phyloP scores from a whole-genome alignment of 1,140 invertebrate species.

The Anastrepha obliqua region DNA sequence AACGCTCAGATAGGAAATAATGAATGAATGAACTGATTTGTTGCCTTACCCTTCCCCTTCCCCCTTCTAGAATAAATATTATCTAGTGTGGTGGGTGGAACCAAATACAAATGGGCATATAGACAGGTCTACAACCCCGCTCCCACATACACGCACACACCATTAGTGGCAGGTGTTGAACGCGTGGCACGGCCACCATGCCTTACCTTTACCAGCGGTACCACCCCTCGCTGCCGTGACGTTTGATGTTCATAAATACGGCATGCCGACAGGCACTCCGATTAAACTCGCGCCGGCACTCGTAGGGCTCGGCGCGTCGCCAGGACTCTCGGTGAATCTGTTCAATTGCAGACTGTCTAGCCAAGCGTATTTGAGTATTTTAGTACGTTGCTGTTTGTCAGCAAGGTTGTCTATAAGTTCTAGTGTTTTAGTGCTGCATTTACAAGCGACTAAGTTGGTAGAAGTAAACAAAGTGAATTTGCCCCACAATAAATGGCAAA shows the following conservation, averaged over 20 bases:
- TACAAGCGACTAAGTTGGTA: neutral
- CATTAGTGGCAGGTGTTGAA: slow-evolving; percentile 10
- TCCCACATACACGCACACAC: neutral
- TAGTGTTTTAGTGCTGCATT: neutral
- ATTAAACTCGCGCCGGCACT: slow-evolving; percentile 47
- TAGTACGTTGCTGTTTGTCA: slow-evolving; percentile 41
- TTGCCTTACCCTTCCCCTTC: neutral
- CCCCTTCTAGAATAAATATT: neutral
- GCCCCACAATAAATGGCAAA: slow-evolving; percentile 26
- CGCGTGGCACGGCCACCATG: neutral
- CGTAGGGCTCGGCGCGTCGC: slow-evolving; percentile 24
- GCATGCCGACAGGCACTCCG: slow-evolving; percentile 6
- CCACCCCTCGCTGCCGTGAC: neutral
- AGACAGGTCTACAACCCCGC: too few species aligned
- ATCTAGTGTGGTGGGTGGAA: neutral
- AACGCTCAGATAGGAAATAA: slow-evolving; percentile 26
- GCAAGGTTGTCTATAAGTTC: slow-evolving; percentile 13
- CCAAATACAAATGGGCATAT: too few species aligned
- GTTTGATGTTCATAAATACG: slow-evolving; percentile 41
- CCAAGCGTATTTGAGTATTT: slow-evolving; percentile 24
- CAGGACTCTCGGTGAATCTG: slow-evolving; percentile 45
- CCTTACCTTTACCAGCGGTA: neutral
- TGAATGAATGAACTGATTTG: slow-evolving; percentile 45
- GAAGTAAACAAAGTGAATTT: slow-evolving; percentile 23
- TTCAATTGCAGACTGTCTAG: slow-evolving; percentile 45